Evolutionary conservation across 2,797 vertebrate species (phyloP), one percentile per base, ranked within the genome.

Genomic region (Falco naumanni): DNA sequence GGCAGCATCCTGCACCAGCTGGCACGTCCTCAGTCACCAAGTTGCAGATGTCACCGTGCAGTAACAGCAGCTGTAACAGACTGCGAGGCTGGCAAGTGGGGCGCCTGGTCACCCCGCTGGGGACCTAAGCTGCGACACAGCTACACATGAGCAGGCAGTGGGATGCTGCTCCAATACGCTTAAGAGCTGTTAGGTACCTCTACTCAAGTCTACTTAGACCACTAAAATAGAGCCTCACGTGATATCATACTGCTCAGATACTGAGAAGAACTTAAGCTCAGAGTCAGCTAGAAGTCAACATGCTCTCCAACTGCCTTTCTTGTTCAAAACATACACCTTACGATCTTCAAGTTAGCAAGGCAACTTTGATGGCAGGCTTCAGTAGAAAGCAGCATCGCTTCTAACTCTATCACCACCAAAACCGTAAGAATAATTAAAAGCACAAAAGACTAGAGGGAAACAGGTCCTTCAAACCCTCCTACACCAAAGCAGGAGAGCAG

Each of bases 81-180:
- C 43, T 4, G 25, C 0, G 0, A 90, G 50, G 50, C 45, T 4
- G 6, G 59, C 9, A 8, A 66, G 26, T 1, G 5, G 16, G 21
- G 26, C 34, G 19, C 64, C 69, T 26, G 4, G 1, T 25, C n/a
- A 34, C 22, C 16, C 13, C 3, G 0, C 31, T 3, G 2, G 8
- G 5, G 8, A 22, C n/a, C 56, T 16, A 29, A 92, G 34, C 59
- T 20, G 3, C 3, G 1, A 13, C 19, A 57, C 26, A 76, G 11
- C n/a, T 24, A 43, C 0, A 0, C 8, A 7, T 0, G 0, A 82
- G 70, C 31, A 34, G 9, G 19, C 22, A 57, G 61, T 0, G 0
- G 37, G 45, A 57, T 12, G n/a, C 51, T 70, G 69, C 45, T 81
- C 41, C 86, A 69, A 61, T 41, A 21, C 8, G 18, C 43, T 59